Evolutionary conservation across 2,888 invertebrate genomes (phyloP), one percentile per base, ranked within the genome.

Genomic region (Sarcophaga caerulescens): DNA sequence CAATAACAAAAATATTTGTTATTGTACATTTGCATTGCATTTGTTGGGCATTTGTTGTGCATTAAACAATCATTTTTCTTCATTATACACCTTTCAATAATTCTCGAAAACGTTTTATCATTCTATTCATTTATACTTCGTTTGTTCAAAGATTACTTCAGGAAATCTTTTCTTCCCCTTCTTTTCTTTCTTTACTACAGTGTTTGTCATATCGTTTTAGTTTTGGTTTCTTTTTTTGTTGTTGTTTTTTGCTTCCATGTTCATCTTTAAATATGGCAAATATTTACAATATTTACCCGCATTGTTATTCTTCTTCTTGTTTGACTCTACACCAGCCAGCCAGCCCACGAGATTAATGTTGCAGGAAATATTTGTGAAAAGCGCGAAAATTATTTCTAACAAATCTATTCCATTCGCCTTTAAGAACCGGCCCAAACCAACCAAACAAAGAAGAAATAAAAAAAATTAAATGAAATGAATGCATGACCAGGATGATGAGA

Each of bases 301-400:
- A 86, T 86, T 84, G 81, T 74, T 62, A 45, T 74, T 52, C 11
- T 23, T 69, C 17, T 69, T 71, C 75, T 73, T 81, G 66, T 35
- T 35, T 35, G 35, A 1, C 35, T 35, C 8, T 1, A 1, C 35
- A 1, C 35, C 2, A 35, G 1, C 1, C 35, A 35, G 35, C 35
- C 84, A 86, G 60, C 86, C 85, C 81, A 86, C 84, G 86, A 86
- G 86, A 86, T 86, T 86, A 86, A 86, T 86, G 86, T 86, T 86
- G 77, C 86, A 84, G 87, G 87, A 87, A 84, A 87, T 87, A 87
- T 87, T 87, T 81, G 75, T 86, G 82, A 84, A 86, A 86, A 81
- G 86, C 86, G 86, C 86, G 83, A 86, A 86, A 86, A 86, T 86
- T 84, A 86, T 81, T 86, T 86, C 86, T 86, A 84, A 86, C 86